Percentiles rank a stretch among this genome's conserved stretches.
Evolutionary conservation across 2,888 invertebrate species (phyloP).

Genomic region (Opisthograptis luteolata): DNA sequence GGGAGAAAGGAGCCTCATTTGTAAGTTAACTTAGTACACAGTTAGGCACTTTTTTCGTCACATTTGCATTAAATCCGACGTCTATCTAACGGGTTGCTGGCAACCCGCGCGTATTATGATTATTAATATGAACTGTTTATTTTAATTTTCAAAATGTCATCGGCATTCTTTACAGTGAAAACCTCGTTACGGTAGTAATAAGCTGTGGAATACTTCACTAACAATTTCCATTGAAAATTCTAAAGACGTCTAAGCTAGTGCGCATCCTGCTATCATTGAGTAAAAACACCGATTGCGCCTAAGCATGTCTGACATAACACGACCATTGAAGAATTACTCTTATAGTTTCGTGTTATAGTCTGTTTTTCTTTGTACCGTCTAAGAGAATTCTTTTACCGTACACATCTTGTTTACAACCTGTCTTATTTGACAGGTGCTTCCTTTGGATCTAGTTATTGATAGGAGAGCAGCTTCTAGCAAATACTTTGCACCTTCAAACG

Average conservation of each 20-base stretch:
- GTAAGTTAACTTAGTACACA: too few species aligned
- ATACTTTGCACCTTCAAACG: slow-evolving; percentile 9
- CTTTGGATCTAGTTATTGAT: slow-evolving; percentile 45
- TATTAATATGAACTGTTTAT: too few species aligned
- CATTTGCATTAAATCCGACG: too few species aligned
- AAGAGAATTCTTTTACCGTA: too few species aligned
- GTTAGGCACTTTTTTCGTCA: too few species aligned
- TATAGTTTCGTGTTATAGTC: neutral
- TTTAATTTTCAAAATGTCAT: too few species aligned
- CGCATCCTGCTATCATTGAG: slow-evolving; percentile 28
- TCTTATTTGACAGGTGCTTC: slow-evolving; percentile 59
- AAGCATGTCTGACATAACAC: slow-evolving; percentile 4
- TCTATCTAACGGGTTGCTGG: too few species aligned
- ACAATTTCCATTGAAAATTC: slow-evolving; percentile 30
- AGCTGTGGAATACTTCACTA: slow-evolving; percentile 13
- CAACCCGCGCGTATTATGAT: too few species aligned
- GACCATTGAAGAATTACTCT: slow-evolving; percentile 6
- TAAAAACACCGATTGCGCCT: slow-evolving; percentile 31
- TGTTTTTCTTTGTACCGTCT: slow-evolving; percentile 24
- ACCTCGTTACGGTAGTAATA: neutral
- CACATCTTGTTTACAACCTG: slow-evolving; percentile 49
- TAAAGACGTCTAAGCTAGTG: slow-evolving; percentile 23
- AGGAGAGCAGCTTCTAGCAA: slow-evolving; percentile 21
- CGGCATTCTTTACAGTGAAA: neutral
- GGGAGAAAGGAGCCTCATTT: too few species aligned